Evolutionary conservation across 1,140 invertebrate genomes (phyloP), one percentile per base, ranked within the genome.

Genomic region (Archegozetes longisetosus): DNA sequence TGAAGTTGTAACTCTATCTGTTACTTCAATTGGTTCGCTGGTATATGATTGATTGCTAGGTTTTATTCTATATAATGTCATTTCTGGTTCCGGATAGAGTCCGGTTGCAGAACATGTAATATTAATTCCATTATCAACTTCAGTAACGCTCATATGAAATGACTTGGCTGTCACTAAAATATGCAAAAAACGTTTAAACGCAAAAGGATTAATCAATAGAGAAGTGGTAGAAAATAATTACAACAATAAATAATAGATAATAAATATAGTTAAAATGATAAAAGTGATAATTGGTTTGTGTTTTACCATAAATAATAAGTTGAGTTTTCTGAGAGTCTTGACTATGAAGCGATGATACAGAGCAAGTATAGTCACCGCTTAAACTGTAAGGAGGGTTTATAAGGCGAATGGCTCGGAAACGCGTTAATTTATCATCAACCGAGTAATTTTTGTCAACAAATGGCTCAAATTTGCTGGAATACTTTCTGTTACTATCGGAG

Each of bases 221-320:
- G 50, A 52, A 6, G 22, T 9, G 50, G 20, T 25, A 52, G 6
- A 9, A n/a, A 9, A 52, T 24, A 6, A 52, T 6, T 25, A 52
- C 4, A 28, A 52, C 50, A 23, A 23, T 52, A 40, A 40, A 40
- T 9, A 17, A 40, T 40, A 40, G 6, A 40, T 40, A 40, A 40
- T 40, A 40, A 40, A 40, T 9, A 40, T 40, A 40, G 6, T 40
- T 40, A 17, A n/a, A n/a, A n/a, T n/a, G n/a, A n/a, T n/a, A n/a
- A n/a, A n/a, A n/a, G n/a, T n/a, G n/a, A n/a, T n/a, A n/a, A n/a
- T n/a, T n/a, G n/a, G n/a, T n/a, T n/a, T n/a, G n/a, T n/a, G n/a
- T n/a, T n/a, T 60, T 60, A 60, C 59, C 59, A 54, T 60, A 60
- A 24, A 60, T 53, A 47, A 60, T 49, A 14, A 60, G 24, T 29